phyloP scores from a whole-genome alignment of 2,797 vertebrate genomes.

The Babyrousa celebensis region DNA sequence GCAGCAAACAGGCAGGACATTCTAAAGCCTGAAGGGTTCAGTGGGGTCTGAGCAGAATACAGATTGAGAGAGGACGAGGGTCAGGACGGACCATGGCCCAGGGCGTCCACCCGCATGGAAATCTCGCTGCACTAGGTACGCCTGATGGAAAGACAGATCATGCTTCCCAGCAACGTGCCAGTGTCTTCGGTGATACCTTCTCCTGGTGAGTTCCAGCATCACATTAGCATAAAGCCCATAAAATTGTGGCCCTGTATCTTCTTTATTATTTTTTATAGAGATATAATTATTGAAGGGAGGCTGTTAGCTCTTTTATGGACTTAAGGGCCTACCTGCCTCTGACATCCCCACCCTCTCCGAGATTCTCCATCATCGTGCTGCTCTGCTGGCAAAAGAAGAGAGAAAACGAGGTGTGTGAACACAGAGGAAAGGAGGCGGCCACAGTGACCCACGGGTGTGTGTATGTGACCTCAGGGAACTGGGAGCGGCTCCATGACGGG shows the following conservation, averaged over 20 bases:
- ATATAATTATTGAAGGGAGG: constrained; percentile 87
- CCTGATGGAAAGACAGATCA: background rate
- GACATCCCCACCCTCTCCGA: constrained; percentile 68
- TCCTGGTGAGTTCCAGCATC: constrained; percentile 69
- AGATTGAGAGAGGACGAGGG: background rate
- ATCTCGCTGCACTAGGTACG: constrained; percentile 30
- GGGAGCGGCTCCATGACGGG: background rate
- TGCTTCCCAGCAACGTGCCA: constrained; percentile 63
- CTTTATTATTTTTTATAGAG: constrained; percentile 87
- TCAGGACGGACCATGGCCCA: background rate
- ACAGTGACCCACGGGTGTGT: background rate
- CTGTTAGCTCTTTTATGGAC: constrained; percentile 88
- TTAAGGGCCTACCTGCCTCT: constrained; percentile 79
- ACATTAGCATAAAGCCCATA: constrained; percentile 84
- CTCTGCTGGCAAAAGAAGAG: background rate
- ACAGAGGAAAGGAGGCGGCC: accelerated
- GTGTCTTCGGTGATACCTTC: constrained; percentile 56
- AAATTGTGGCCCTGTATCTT: constrained; percentile 83
- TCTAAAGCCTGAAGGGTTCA: background rate
- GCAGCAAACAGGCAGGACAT: background rate
- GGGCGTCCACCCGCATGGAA: background rate
- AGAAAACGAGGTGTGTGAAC: accelerated
- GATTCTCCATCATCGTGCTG: background rate
- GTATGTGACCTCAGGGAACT: accelerated
- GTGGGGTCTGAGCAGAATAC: background rate